phyloP scores from a whole-genome alignment of 2,888 invertebrate species.

The Steinernema scapterisci region DNA sequence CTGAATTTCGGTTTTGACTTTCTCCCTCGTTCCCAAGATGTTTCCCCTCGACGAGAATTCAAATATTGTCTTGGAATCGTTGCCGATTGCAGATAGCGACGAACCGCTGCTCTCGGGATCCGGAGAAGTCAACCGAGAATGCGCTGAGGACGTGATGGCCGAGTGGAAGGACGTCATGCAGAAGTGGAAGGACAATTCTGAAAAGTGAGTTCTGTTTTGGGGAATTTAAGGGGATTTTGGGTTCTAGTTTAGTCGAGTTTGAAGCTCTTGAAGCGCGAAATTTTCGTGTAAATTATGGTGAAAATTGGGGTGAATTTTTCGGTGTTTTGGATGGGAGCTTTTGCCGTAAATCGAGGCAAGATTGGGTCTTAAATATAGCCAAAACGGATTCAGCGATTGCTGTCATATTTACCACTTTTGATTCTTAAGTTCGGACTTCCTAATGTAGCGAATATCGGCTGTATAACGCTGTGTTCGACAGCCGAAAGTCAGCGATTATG shows the following conservation, averaged over 20 bases:
- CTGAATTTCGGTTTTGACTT: background rate
- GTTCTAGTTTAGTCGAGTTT: background rate
- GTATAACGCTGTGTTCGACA: too few relatives aligned
- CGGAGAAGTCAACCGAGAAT: slow-evolving; percentile 93
- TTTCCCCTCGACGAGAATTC: background rate
- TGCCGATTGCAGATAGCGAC: slow-evolving; percentile 69
- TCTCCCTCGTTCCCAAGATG: background rate
- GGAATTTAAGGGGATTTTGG: background rate
- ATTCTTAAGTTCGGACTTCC: too few relatives aligned
- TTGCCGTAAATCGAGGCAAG: too few relatives aligned
- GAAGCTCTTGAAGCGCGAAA: background rate
- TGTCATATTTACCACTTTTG: background rate
- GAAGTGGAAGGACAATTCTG: slow-evolving; percentile 66
- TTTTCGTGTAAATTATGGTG: too few relatives aligned
- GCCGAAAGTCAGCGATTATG: too few relatives aligned
- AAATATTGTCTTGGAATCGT: background rate
- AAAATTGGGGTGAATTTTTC: too few relatives aligned
- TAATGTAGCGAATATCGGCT: too few relatives aligned
- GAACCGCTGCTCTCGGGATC: slow-evolving; percentile 96
- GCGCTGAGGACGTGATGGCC: slow-evolving; percentile 86
- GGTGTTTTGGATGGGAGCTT: too few relatives aligned
- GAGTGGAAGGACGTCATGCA: slow-evolving; percentile 84
- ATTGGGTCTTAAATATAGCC: too few relatives aligned
- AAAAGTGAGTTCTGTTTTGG: slow-evolving; percentile 46
- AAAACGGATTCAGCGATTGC: too few relatives aligned